Conservation (phyloP, 1,140 invertebrate species). For the Ostrea denselamellosa region DNA sequence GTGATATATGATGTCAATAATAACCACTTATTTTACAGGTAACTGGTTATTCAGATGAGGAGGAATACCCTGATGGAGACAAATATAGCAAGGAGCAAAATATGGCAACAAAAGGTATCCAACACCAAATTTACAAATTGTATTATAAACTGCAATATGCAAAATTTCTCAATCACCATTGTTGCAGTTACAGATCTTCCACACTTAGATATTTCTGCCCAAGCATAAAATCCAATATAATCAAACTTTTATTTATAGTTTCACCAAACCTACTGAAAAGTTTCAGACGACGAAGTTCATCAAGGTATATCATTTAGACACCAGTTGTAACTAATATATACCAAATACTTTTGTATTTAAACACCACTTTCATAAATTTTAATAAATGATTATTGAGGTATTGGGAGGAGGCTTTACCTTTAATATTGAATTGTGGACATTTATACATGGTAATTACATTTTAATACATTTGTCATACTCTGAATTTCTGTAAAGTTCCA, state of each 20-base stretch:
- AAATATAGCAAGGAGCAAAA: constrained; percentile 37
- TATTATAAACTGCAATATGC: background rate
- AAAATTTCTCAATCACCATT: background rate
- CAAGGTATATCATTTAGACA: background rate
- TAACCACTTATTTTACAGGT: constrained; percentile 26
- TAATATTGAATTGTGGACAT: too few species aligned
- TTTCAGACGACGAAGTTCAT: background rate
- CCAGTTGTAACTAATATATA: too few species aligned
- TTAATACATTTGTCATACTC: too few species aligned
- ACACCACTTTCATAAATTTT: background rate
- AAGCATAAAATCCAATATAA: background rate
- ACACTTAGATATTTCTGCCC: background rate
- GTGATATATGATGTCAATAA: too few species aligned
- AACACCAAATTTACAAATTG: too few species aligned
- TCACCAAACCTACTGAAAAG: background rate
- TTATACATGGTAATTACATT: too few species aligned
- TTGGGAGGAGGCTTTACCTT: too few species aligned
- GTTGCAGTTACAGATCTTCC: background rate
- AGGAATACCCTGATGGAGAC: constrained; percentile 46
- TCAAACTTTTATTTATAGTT: background rate
- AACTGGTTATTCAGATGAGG: constrained; percentile 41
- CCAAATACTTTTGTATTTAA: background rate
- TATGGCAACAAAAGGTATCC: constrained; percentile 30
- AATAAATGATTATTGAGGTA: too few species aligned
- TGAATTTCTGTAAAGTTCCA: too few species aligned